Base-by-base conservation (phyloP, 2,113 vertebrate genomes). In the Formicarius rufipectus region DNA sequence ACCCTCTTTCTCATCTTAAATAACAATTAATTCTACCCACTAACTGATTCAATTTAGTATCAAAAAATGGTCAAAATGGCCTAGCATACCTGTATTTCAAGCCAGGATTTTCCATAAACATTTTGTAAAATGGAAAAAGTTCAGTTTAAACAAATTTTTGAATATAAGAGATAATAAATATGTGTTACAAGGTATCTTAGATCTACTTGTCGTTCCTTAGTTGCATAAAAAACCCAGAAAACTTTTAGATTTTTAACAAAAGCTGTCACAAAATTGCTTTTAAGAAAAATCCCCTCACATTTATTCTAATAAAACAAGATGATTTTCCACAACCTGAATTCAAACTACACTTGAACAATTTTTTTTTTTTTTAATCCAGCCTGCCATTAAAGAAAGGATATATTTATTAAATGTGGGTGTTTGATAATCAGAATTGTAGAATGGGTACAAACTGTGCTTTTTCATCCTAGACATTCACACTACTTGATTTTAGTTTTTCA, bases 351-450 rank as follows among this genome's bases (percentile, higher is more conserved):
- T 42, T 84, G 42, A 42, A 23, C 5, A 12, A 0, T n/a, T 37
- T 73, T 78, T 81, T 59, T 17, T 2, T 1, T 47, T 47, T 47
- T 23, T 63, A 96, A 64, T 74, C 10, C 73, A 92, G 22, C 35
- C 50, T 79, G 20, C 39, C 39, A 84, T 95, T 89, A 95, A 88
- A 75, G 67, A 92, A 90, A 91, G 10, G 12, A 6, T 60, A 22
- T 45, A 84, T 69, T 95, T 95, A 91, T 84, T 92, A 71, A 73
- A 82, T 28, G 78, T 85, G 33, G 47, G 82, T 6, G 25, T 90
- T 94, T 80, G 30, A 91, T 78, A 49, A 93, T 90, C 82, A 87
- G 80, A 96, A 90, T 37, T 96, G 45, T 79, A 87, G 68, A 96
- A 71, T 12, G 55, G 60, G 73, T 77, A 83, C 77, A 90, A 96